A percentile compares a stretch with the other conserved stretches of the same genome.
These are phyloP conservation scores for Drosophila carrolli DNA, from an alignment of 1,140 invertebrate species.

Conservation along the genomic window DNA sequence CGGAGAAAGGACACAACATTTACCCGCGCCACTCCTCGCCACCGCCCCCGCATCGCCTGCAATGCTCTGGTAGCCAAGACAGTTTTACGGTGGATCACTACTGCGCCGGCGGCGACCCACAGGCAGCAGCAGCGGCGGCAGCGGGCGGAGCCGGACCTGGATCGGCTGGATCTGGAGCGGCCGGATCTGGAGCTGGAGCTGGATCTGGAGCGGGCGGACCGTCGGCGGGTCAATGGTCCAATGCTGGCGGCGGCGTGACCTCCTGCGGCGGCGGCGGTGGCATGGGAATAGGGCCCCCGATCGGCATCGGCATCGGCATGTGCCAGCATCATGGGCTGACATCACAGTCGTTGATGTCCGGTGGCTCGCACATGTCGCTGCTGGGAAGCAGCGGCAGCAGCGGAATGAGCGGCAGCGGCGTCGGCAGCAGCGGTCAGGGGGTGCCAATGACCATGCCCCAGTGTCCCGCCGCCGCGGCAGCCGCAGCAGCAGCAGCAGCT, in stretches of 20 bases:
- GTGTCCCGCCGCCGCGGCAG: constrained; percentile 36
- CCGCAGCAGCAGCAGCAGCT: constrained; percentile 46
- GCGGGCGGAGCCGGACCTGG: constrained; percentile 36
- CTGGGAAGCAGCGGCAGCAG: constrained; percentile 73
- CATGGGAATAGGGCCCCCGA: constrained; percentile 9
- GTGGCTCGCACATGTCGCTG: constrained; percentile 82
- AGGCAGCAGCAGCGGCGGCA: constrained; percentile 56
- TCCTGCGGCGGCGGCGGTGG: constrained; percentile 31
- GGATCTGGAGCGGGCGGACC: constrained; percentile 12
- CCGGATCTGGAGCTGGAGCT: constrained; percentile 23
- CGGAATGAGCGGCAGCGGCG: constrained; percentile 75
- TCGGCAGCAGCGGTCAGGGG: constrained; percentile 72
- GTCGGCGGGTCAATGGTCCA: constrained; percentile 70
- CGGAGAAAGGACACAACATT: constrained; percentile 71
- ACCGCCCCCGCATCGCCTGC: constrained; percentile 84
- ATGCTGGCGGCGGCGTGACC: constrained; percentile 59
- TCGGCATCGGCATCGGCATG: constrained; percentile 51
- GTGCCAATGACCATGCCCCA: constrained; percentile 31
- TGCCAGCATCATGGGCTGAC: constrained; percentile 79
- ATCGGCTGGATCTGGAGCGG: constrained; percentile 32
- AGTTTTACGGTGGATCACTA: constrained; percentile 85
- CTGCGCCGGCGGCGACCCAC: constrained; percentile 82
- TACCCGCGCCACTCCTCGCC: constrained; percentile 84
- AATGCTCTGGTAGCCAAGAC: constrained; percentile 85
- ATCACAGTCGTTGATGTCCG: constrained; percentile 84